Base-by-base conservation (phyloP, 2,113 vertebrate genomes). In the Asarcornis scutulata region DNA sequence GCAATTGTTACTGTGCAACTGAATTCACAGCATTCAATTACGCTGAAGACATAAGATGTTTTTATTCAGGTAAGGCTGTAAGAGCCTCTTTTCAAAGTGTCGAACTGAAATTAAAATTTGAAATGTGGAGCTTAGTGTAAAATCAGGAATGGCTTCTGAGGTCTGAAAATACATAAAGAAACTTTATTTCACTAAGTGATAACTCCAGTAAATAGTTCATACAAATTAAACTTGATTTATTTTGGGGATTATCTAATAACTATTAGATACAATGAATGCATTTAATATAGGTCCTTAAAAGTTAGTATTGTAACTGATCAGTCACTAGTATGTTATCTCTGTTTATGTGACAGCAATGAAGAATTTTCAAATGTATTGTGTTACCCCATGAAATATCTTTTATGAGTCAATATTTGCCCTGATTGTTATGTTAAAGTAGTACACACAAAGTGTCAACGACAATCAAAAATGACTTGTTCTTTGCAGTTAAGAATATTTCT, bases 71-170 rank as follows among this genome's bases (percentile, higher is more conserved):
- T 48, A 71, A 87, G 56, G 52, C 46, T 36, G 2, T 4, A 79
- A 64, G 7, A 71, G 9, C 10, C 27, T 88, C 9, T 58, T 66
- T 73, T 90, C 14, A 66, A 89, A 68, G 36, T 13, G 48, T 20
- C 85, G 83, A 83, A 46, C 67, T 68, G 20, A 83, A 90, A 83
- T 64, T 3, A 88, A 79, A 82, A 56, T 58, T 56, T 95, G 50
- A 56, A 89, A 83, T 13, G 15, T 1, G 59, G n/a, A 69, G 36
- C 21, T 80, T 56, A 25, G 6, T 23, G 36, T 27, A 86, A 86
- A 71, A 84, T 36, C 53, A 53, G 31, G 0, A 0, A 21, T 58
- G 20, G 38, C 23, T 80, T 58, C n/a, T 1, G 1, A 29, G 26
- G 46, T 63, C 42, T 76, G 34, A 89, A 69, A 40, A 64, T 9